Base-by-base conservation (phyloP, 1,140 invertebrate species). In the Aricia agestis region DNA sequence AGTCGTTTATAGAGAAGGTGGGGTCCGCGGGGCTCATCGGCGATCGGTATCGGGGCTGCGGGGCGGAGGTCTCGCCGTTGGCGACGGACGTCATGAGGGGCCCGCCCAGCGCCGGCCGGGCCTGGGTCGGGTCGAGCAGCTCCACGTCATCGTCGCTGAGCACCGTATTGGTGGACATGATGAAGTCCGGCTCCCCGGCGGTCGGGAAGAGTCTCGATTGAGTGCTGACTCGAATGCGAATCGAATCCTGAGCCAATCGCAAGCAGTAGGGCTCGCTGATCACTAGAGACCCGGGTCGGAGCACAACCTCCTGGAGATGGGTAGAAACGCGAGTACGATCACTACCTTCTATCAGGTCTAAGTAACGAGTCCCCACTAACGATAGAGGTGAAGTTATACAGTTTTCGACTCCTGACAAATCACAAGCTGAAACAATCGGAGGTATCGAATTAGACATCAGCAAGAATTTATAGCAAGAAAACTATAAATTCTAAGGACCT, bases 91-190 rank as follows among this genome's bases (percentile, higher is more conserved):
- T 93, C 93, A 95, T 94, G 41, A 95, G 83, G 0, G 94, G 94
- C 0, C 94, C 94, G 45, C 94, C 94, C 41, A 94, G 87, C 65
- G 86, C 78, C 18, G 89, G 88, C 7, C 82, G 82, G 17, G 82
- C 75, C 42, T 74, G 68, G 65, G 85, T 85, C 32, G 85, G 83
- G 41, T 90, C 90, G 18, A 90, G 76, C n/a, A 91, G 79, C 67
- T 89, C 87, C 32, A 89, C 79, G 42, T 94, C 93, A 67, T 93
- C 92, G 76, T 94, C 93, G 45, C 90, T 92, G 92, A 93, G 85
- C 68, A 99, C 95, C 66, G 97, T 96, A 90, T 98, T 97, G 63
- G 97, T 97, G 65, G 97, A 96, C 95, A 98, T 97, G 73, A 98
- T 96, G 89, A 97, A 98, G 82, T 98, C 96, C 68, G 93, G 93